phyloP scores from a whole-genome alignment of 2,113 vertebrate species.

The Oenanthe melanoleuca region DNA sequence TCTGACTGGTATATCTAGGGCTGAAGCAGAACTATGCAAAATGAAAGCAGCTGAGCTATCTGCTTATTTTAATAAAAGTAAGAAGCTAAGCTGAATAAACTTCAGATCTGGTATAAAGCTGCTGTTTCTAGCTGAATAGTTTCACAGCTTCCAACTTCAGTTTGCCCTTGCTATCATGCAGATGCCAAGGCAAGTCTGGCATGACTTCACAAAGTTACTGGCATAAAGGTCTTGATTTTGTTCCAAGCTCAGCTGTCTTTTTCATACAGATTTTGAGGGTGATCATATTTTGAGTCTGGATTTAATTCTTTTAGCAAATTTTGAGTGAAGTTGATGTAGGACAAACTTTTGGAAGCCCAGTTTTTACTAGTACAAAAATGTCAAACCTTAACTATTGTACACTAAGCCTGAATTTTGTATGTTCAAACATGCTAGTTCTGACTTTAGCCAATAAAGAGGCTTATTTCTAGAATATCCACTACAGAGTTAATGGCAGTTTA shows the following conservation, averaged over 20 bases:
- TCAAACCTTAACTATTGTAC: background rate
- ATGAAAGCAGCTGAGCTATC: background rate
- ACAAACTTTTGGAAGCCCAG: background rate
- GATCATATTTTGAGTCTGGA: background rate
- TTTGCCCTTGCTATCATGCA: background rate
- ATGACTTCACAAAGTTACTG: background rate
- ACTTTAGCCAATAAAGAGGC: background rate
- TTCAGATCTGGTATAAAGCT: background rate
- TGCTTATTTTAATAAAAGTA: background rate
- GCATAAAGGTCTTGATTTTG: background rate
- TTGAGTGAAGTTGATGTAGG: background rate
- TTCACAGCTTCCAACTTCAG: background rate
- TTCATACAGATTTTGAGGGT: background rate
- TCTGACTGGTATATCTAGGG: background rate
- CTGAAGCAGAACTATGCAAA: background rate
- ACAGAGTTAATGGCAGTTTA: background rate
- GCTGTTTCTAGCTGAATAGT: background rate
- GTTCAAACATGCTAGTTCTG: background rate
- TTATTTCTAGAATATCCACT: background rate
- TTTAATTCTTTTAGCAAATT: background rate
- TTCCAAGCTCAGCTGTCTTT: background rate
- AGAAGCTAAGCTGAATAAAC: background rate
- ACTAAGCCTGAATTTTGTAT: background rate
- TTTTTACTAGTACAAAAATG: background rate
- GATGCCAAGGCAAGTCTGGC: background rate